Base-by-base conservation (phyloP, 1,140 invertebrate species). In the Forficula auricularia region DNA sequence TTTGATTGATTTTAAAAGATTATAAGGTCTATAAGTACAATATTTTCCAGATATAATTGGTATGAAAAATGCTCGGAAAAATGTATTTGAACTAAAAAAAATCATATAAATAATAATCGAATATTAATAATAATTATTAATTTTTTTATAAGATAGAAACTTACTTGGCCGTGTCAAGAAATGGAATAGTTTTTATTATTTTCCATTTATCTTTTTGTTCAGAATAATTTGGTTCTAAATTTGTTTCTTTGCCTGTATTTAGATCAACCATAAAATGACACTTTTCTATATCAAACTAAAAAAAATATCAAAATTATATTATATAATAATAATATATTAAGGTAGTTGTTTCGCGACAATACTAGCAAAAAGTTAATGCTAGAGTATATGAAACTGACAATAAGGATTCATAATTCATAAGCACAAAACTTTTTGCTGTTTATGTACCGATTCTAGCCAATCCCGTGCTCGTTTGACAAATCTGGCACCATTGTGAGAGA, bases 221-320 rank as follows among this genome's bases (percentile, higher is more conserved):
- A 7, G 84, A 74, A 66, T 95, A 95, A 48, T 75, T 77, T 1
- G 88, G 88, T 61, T 95, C 85, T 15, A 77, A 54, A 4, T 58
- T 49, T 12, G 77, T 79, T 40, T 79, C 71, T 46, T 63, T 66
- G 1, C 72, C 74, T n/a, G 75, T 59, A 61, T 94, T 84, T 7
- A 88, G 69, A 61, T 96, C 90, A 34, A 97, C 66, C 8, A 97
- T 61, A 56, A 87, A 89, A 63, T 90, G 74, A 54, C 86, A 87
- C 45, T 75, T 65, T 12, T 72, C 66, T 34, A 83, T 63, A 47
- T 73, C 62, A 49, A 83, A 70, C 72, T 92, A 71, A 50, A 80
- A 71, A 50, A 65, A 59, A 52, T 48, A 54, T 44, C 50, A 42
- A 40, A 51, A 19, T 16, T 33, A 33, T 33, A 12, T 44, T 15